A percentile compares a stretch with the other conserved stretches of the same genome.
Evolutionary conservation across 2,888 invertebrate genomes (phyloP).

Genomic region (Agrotis ipsilon): DNA sequence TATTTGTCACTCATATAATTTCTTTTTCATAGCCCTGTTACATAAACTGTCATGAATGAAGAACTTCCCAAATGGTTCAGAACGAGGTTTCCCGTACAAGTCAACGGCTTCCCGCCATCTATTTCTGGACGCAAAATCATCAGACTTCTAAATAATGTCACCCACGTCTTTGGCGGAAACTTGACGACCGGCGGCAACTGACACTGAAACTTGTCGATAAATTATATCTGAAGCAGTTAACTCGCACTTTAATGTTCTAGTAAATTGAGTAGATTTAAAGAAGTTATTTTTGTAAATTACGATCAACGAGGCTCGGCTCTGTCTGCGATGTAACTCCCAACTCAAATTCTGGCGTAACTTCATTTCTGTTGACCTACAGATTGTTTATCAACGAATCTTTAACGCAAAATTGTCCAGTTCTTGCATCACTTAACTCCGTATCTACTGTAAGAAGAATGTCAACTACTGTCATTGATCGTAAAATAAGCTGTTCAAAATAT

Average conservation of each 20-base stretch:
- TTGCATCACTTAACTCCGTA: conserved; percentile 31
- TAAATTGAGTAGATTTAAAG: conserved; percentile 34
- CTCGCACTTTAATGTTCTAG: conserved; percentile 39
- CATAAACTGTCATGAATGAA: conserved; percentile 51
- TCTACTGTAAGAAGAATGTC: conserved; percentile 6
- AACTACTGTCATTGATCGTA: conserved; percentile 21
- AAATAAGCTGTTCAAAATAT: conserved; percentile 37
- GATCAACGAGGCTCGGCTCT: conserved; percentile 7
- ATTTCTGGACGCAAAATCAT: conserved; percentile 50
- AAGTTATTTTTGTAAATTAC: conserved; percentile 23
- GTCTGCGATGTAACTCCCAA: conserved; percentile 23
- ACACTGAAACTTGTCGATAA: conserved; percentile 50
- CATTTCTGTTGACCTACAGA: conserved; percentile 20
- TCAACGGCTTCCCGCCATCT: conserved; percentile 49
- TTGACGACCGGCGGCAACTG: conserved; percentile 40
- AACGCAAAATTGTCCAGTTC: conserved; percentile 13
- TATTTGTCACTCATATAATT: conserved; percentile 23
- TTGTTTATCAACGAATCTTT: conserved; percentile 25
- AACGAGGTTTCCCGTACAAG: conserved; percentile 48
- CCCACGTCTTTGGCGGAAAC: conserved; percentile 45
- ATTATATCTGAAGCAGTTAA: conserved; percentile 56
- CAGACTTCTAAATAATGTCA: conserved; percentile 49
- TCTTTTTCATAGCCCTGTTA: conserved; percentile 26
- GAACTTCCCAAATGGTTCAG: conserved; percentile 34
- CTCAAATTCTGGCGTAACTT: conserved; percentile 4